Evolutionary conservation across 2,797 vertebrate species (phyloP), one percentile per base, ranked within the genome.

Genomic region (Channa striata): DNA sequence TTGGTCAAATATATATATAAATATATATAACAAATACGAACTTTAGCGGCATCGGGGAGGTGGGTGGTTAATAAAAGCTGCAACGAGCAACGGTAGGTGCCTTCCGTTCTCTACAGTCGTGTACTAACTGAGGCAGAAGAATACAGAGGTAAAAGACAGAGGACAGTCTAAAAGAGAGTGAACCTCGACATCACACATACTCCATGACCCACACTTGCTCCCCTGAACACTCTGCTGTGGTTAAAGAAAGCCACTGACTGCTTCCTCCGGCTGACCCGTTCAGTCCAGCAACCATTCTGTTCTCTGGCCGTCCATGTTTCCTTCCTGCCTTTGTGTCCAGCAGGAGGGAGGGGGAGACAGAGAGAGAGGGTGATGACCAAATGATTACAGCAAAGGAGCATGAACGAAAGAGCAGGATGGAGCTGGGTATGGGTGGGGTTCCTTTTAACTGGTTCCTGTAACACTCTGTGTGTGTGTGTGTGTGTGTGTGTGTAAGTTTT

Each of bases 321-420:
- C 93, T 93, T 94, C 93, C 93, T 87, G 81, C 85, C 82, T 93
- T 94, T 94, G 93, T 93, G 86, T 92, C 81, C 81, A 77, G 72
- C 34, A 2, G 73, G 16, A 56, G 57, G 16, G 36, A 11, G 46
- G 37, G 60, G 50, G 49, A 12, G 75, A 14, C 14, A 5, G 42
- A 30, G 25, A 30, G 25, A 57, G 47, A 50, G 66, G 62, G 72
- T 43, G 78, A 87, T 85, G 85, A 65, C 75, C 61, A 44, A 78
- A 74, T 77, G 87, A 91, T 91, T 86, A 83, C 76, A 61, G 84
- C 59, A 52, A 75, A 84, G 68, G 65, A 75, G 79, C 63, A 58
- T 51, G 74, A 77, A 79, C 66, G 80, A 89, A 82, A 87, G 81
- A 86, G 72, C 84, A 89, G 89, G 87, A 88, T 86, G 81, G 72